A percentile compares a stretch with the other conserved stretches of the same genome.
These are phyloP conservation scores for Crotophaga sulcirostris DNA, from an alignment of 2,113 vertebrate genomes.

Conservation along the genomic window DNA sequence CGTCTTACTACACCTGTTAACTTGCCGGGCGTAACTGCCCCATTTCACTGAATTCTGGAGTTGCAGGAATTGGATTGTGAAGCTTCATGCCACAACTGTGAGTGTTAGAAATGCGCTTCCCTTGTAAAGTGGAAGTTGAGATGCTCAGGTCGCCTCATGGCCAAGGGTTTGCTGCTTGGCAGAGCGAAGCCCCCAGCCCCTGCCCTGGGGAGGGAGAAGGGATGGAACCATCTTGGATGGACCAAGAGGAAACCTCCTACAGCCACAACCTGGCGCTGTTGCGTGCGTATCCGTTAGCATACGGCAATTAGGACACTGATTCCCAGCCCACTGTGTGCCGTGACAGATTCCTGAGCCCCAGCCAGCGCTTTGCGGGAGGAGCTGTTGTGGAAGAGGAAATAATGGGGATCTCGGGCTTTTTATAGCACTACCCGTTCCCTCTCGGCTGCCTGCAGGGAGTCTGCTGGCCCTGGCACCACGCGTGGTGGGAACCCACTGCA, in stretches of 20 bases:
- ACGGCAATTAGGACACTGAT: background rate
- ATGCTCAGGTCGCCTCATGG: background rate
- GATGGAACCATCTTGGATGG: background rate
- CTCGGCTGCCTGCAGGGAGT: background rate
- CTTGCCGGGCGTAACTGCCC: background rate
- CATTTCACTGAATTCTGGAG: background rate
- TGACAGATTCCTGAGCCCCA: conserved; percentile 57
- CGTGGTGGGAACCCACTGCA: fast-evolving
- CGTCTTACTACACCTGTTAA: too few relatives aligned
- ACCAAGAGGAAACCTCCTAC: background rate
- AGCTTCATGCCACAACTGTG: background rate
- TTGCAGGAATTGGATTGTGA: background rate
- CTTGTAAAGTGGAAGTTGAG: background rate
- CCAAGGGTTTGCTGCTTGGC: background rate
- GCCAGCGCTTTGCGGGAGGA: conserved; percentile 2
- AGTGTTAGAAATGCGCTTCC: background rate
- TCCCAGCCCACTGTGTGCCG: background rate
- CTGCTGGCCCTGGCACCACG: background rate
- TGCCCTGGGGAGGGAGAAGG: background rate
- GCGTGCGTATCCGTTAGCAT: background rate
- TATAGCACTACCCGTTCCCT: background rate
- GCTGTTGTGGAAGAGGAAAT: conserved; percentile 15
- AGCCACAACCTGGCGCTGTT: background rate
- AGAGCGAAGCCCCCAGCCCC: background rate
- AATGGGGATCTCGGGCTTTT: conserved; percentile 29